Base-by-base conservation (phyloP, 2,888 invertebrate genomes). In the Erebia aethiops region DNA sequence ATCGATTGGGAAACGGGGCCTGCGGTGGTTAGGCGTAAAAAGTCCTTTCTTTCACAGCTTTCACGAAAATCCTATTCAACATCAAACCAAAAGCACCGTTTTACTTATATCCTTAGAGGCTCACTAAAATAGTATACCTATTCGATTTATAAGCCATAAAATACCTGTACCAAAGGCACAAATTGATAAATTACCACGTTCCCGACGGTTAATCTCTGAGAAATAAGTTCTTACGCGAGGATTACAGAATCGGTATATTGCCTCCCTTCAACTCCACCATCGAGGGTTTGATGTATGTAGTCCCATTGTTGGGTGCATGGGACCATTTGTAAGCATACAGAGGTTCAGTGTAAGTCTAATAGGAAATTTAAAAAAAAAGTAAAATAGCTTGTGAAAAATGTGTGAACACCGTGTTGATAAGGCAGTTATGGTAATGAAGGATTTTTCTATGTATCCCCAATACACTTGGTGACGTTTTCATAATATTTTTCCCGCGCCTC, bases 131-230 rank as follows among this genome's bases (percentile, higher is more conserved):
- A 69, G 56, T 71, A 71, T 64, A 26, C 14, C 49, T 71, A 71
- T 67, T 51, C 14, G 57, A 64, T 73, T 72, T 69, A 76, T 76
- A 77, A 77, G 71, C 64, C 73, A 74, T 75, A 75, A 77, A 75
- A 76, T 74, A 73, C 73, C 73, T 51, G 56, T 57, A 75, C 70
- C 70, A 67, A 74, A 77, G 75, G 69, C 77, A 79, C 79, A 79
- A 88, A 89, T 90, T 91, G 89, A 91, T 91, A 91, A 90, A 91
- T 89, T 84, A 88, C 86, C 81, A 74, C 74, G 84, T 83, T 86
- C 85, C 46, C 57, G 58, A 86, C 81, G 79, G 76, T 80, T 90
- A 91, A 90, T 90, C 89, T 87, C 77, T 78, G 80, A 78, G 80
- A 83, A 90, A 89, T 87, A 86, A 85, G 79, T 83, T 81, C 84